Evolutionary conservation across 2,888 invertebrate genomes (phyloP).

Genomic region (Polydrusus cervinus): DNA sequence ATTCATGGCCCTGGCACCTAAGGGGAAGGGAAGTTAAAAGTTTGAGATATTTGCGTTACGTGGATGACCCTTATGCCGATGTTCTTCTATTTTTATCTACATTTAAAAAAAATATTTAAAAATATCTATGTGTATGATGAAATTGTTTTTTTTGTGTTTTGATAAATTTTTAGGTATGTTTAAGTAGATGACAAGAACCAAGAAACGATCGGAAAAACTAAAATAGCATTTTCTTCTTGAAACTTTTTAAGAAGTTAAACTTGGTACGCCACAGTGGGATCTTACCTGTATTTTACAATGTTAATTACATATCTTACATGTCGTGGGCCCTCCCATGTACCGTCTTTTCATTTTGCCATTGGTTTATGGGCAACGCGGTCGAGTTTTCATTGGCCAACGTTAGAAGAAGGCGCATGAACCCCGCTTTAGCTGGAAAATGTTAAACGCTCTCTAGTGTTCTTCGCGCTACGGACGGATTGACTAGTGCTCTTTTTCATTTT

Average conservation of each 20-base stretch:
- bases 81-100: too few relatives aligned
- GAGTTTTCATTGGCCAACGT: constrained; percentile 68
- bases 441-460: constrained; percentile 65
- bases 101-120: too few relatives aligned
- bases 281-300: constrained; percentile 63
- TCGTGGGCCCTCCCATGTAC: constrained; percentile 70
- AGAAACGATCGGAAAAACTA: constrained; percentile 19
- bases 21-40: too few relatives aligned
- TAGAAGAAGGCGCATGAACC: constrained; percentile 68
- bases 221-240: constrained; percentile 34
- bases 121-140: too few relatives aligned
- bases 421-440: constrained; percentile 64
- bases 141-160: too few relatives aligned
- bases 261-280: constrained; percentile 45
- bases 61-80: too few relatives aligned
- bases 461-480: constrained; percentile 60
- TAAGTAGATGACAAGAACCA: not conserved
- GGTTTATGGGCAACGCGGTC: constrained; percentile 68
- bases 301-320: constrained; percentile 71
- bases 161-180: constrained; percentile 7
- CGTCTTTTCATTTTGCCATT: constrained; percentile 71
- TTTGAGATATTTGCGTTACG: too few relatives aligned
- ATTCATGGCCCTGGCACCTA: too few relatives aligned
- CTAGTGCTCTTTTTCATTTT: constrained; percentile 59
- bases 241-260: constrained; percentile 47